These are phyloP conservation scores for Blennius ocellaris DNA, from an alignment of 2,113 vertebrate species.

Conservation along the genomic window DNA sequence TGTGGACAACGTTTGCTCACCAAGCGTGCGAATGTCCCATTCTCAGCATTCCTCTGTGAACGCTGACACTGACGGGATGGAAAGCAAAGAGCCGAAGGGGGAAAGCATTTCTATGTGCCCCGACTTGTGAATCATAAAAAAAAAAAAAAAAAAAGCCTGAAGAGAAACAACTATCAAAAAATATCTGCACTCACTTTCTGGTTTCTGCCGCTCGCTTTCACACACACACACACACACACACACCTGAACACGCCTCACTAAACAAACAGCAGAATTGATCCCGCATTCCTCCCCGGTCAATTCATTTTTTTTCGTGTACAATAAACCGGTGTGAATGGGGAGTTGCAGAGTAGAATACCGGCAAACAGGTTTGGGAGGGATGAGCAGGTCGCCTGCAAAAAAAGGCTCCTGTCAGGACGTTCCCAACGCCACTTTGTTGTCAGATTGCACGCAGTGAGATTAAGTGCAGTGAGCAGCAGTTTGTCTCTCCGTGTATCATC, in stretches of 20 bases:
- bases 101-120: not conserved
- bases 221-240: not conserved
- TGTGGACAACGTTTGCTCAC: slow-evolving; percentile 38
- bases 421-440: slow-evolving; percentile 39
- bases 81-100: not conserved
- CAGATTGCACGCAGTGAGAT: slow-evolving; percentile 21
- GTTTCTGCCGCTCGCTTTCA: slow-evolving; percentile 1
- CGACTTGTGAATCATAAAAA: slow-evolving; percentile 15
- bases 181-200: not conserved
- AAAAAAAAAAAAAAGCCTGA: not conserved
- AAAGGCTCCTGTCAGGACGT: slow-evolving; percentile 41
- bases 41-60: slow-evolving; percentile 53
- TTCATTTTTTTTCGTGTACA: slow-evolving; percentile 8
- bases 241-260: slow-evolving; percentile 61
- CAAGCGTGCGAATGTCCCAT: slow-evolving; percentile 25
- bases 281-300: slow-evolving; percentile 35
- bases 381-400: slow-evolving; percentile 39
- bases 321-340: slow-evolving; percentile 40
- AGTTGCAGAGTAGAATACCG: slow-evolving; percentile 43
- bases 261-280: slow-evolving; percentile 63
- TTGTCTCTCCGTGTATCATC: slow-evolving; percentile 37
- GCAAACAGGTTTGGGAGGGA: slow-evolving; percentile 74
- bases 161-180: slow-evolving; percentile 18
- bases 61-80: not conserved
- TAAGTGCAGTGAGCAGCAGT: not conserved